Conservation (phyloP, 2,888 invertebrate species). For the Acanthosepion esculentum region DNA sequence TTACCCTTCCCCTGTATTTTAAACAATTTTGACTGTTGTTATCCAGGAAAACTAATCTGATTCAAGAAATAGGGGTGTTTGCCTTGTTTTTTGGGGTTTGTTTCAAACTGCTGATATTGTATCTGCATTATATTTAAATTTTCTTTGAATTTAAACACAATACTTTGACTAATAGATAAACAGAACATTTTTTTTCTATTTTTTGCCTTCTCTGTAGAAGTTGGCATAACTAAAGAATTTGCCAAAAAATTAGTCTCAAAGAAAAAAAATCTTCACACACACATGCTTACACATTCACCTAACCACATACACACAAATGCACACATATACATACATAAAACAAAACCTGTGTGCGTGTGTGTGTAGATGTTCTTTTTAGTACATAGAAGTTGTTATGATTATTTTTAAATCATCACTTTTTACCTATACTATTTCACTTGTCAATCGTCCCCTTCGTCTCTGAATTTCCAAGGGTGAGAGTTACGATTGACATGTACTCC, state of each 20-base stretch:
- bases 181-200: not conserved
- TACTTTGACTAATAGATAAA: not conserved
- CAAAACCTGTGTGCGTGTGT: not conserved
- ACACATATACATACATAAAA: not conserved
- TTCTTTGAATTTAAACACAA: not conserved
- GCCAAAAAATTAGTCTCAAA: not conserved
- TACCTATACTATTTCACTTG: not conserved
- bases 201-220: conserved; percentile 20
- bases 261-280: not conserved
- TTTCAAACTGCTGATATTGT: not conserved
- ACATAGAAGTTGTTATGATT: not conserved
- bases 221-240: not conserved
- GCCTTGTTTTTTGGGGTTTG: not conserved
- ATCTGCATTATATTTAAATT: conserved; percentile 12
- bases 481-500: not conserved
- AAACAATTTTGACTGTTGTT: not conserved
- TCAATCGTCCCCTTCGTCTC: not conserved
- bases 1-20: not conserved
- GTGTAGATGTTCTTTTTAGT: not conserved
- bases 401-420: not conserved
- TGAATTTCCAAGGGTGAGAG: not conserved
- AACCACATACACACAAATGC: not conserved
- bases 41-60: not conserved
- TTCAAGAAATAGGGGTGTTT: not conserved
- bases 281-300: not conserved